Conservation (phyloP, 1,140 invertebrate species). For the Archegozetes longisetosus region DNA sequence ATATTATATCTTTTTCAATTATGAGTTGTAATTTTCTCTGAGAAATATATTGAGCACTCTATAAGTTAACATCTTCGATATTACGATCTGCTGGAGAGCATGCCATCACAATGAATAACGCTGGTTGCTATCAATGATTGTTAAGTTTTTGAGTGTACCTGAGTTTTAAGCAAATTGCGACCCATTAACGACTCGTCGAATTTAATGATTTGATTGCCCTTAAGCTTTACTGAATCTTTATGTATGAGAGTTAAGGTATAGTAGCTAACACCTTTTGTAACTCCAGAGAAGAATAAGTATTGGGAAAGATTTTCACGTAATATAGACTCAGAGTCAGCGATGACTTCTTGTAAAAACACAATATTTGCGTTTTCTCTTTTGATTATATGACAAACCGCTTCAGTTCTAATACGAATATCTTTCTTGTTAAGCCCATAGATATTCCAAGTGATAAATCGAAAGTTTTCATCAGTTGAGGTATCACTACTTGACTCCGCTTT, state of each 20-base stretch:
- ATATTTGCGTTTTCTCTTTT: slow-evolving; percentile 38
- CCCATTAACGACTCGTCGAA: slow-evolving; percentile 35
- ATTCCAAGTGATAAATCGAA: slow-evolving; percentile 41
- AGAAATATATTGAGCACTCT: too few relatives aligned
- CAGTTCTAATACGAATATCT: slow-evolving; percentile 36
- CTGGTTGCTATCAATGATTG: too few relatives aligned
- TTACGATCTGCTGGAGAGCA: too few relatives aligned
- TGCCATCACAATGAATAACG: too few relatives aligned
- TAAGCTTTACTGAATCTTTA: slow-evolving; percentile 28
- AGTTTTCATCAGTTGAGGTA: slow-evolving; percentile 14
- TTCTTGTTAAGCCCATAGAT: slow-evolving; percentile 42
- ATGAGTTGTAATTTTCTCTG: too few relatives aligned
- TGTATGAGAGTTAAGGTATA: slow-evolving; percentile 36
- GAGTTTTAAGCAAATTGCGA: slow-evolving; percentile 35
- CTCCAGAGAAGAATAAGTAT: slow-evolving; percentile 10
- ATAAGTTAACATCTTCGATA: too few relatives aligned
- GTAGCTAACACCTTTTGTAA: slow-evolving; percentile 27
- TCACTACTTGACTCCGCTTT: background rate
- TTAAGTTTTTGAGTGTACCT: too few relatives aligned
- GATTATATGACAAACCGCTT: slow-evolving; percentile 36
- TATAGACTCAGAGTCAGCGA: slow-evolving; percentile 27
- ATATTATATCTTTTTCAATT: too few relatives aligned
- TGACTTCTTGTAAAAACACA: slow-evolving; percentile 46
- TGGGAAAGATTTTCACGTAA: slow-evolving; percentile 10
- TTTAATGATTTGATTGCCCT: slow-evolving; percentile 29